Evolutionary conservation across 1,140 invertebrate genomes (phyloP), one percentile per base, ranked within the genome.

Genomic region (Drosophila murphyi): DNA sequence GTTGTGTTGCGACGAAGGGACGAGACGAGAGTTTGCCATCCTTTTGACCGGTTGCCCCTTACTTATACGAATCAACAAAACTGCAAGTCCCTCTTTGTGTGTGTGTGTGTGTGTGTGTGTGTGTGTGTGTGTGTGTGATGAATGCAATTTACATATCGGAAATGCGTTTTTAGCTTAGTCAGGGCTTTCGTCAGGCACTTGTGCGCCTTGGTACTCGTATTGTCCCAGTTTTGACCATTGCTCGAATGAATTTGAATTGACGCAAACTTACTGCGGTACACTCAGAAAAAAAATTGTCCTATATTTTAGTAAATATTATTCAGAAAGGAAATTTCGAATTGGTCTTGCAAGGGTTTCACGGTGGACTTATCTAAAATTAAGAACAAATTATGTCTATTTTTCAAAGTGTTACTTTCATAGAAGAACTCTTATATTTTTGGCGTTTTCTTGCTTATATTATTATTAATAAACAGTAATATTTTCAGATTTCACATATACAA

Each of bases 111-210:
- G 8, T 50, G 59, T 7, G 31, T 5, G 5, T 28, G 3, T 34
- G 10, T 5, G n/a, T 35, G 37, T 32, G 8, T 34, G 31, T 45
- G 41, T 32, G 10, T 12, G 56, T 61, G 47, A 41, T 65, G 8
- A 65, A 56, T 68, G 35, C 47, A 41, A 59, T 68, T 51, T 39
- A 48, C 35, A 68, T 6, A 51, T 41, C 35, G 29, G 29, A 43
- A 45, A 54, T 47, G 31, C 57, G 32, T 35, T 70, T 70, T 45
- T 65, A 45, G n/a, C 43, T 31, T n/a, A 20, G 20, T 20, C 20
- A 2, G 31, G 8, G 12, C 34, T 31, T 35, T 54, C 51, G 50
- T 5, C 28, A 10, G 32, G 28, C 20, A 29, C 28, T 6, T 28
- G 45, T n/a, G 45, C 12, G 45, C 29, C 8, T 52, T 34, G 2